Evolutionary conservation across 2,888 invertebrate species (phyloP).

Genomic region (Panopea generosa): DNA sequence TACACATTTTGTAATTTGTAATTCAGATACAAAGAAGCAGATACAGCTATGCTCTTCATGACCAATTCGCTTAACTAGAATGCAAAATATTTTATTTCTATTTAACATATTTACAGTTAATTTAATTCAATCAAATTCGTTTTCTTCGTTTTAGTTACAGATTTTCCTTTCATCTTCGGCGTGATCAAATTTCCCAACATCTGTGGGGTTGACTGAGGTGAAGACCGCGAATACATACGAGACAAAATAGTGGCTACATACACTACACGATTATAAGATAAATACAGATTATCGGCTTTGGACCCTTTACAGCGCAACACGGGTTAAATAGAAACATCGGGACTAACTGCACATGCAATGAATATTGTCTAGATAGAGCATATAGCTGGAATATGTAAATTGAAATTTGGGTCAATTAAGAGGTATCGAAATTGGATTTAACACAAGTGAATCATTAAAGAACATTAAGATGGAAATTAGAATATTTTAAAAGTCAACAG

Average conservation of each 20-base stretch:
- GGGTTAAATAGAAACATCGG: neutral
- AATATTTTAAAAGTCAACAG: no score
- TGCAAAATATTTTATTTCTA: conserved; percentile 35
- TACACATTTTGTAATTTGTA: neutral
- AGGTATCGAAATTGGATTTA: no score
- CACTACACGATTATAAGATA: conserved; percentile 7
- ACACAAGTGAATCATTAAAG: no score
- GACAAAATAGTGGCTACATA: conserved; percentile 13
- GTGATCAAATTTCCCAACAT: conserved; percentile 33
- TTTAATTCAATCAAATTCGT: conserved; percentile 61
- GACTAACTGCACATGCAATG: neutral
- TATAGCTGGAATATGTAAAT: no score
- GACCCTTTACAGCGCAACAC: neutral
- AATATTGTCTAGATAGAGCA: no score
- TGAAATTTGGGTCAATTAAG: no score
- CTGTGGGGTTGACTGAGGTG: conserved; percentile 20
- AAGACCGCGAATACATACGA: neutral
- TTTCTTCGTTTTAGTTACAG: conserved; percentile 38
- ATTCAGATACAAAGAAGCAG: neutral
- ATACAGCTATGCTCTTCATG: neutral
- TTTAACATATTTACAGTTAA: conserved; percentile 59
- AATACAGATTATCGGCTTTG: neutral
- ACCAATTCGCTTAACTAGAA: neutral
- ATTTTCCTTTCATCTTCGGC: conserved; percentile 45
- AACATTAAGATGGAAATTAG: no score